phyloP scores from a whole-genome alignment of 2,888 invertebrate species.

The Physocephala rufipes region DNA sequence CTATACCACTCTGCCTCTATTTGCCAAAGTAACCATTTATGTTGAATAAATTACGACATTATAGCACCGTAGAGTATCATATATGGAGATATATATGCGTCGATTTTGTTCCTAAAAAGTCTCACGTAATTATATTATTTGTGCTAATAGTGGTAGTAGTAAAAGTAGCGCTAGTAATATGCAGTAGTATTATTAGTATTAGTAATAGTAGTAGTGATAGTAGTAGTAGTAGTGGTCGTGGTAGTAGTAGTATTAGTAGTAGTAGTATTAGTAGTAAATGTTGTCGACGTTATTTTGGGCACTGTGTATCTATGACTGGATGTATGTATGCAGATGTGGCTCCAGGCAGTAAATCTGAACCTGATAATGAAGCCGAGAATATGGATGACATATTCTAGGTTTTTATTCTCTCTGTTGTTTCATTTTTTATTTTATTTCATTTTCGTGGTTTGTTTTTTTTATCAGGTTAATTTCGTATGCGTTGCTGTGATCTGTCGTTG shows the following conservation, averaged over 20 bases:
- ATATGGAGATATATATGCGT: not conserved
- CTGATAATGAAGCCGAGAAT: constrained; percentile 34
- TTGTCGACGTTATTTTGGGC: constrained; percentile 36
- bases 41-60: constrained; percentile 58
- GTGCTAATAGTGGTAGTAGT: too few relatives aligned
- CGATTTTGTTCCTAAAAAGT: constrained; percentile 15
- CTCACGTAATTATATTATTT: constrained; percentile 42
- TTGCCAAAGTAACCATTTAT: constrained; percentile 52
- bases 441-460: not conserved
- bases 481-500: constrained; percentile 10
- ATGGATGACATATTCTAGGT: constrained; percentile 27
- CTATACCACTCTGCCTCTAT: constrained; percentile 44
- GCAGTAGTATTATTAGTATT: too few relatives aligned
- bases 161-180: too few relatives aligned
- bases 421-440: too few relatives aligned
- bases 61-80: constrained; percentile 31
- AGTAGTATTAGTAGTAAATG: constrained; percentile 43
- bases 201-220: constrained; percentile 35
- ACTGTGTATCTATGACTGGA: too few relatives aligned
- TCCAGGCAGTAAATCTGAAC: constrained; percentile 24
- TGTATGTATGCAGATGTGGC: constrained; percentile 14
- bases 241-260: constrained; percentile 50
- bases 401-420: not conserved
- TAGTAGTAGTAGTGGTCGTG: constrained; percentile 33
- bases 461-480: constrained; percentile 31